phyloP scores from a whole-genome alignment of 2,797 vertebrate species.

The Peromyscus melanophrys region DNA sequence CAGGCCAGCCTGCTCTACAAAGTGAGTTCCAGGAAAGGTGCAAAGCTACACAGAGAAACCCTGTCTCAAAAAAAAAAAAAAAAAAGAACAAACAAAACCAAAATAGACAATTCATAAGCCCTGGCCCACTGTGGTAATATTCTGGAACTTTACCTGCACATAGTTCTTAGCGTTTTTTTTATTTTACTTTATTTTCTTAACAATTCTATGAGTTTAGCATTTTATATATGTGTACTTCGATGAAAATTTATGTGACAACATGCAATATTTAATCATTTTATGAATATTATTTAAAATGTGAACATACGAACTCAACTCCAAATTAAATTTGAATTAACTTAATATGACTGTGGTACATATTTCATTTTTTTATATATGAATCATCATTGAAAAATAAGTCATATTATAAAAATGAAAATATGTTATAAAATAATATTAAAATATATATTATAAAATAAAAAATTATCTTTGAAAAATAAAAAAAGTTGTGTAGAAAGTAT shows the following conservation, averaged over 20 bases:
- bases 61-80: too few species aligned
- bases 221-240: neutral
- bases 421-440: too few species aligned
- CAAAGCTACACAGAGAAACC: too few species aligned
- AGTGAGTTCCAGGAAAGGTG: too few species aligned
- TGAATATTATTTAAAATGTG: neutral
- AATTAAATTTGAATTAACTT: neutral
- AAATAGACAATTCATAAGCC: neutral
- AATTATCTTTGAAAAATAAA: neutral
- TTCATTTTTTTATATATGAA: neutral
- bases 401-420: neutral
- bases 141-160: neutral
- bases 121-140: neutral
- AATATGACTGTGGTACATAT: neutral
- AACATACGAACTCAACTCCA: neutral
- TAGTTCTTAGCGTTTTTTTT: neutral
- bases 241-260: neutral
- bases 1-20: too few species aligned
- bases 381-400: neutral
- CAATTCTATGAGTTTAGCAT: neutral
- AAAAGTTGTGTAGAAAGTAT: neutral
- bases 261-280: neutral
- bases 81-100: neutral
- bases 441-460: neutral
- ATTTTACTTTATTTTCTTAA: neutral